Base-by-base conservation (phyloP, 2,888 invertebrate genomes). In the Aporophyla nigra region DNA sequence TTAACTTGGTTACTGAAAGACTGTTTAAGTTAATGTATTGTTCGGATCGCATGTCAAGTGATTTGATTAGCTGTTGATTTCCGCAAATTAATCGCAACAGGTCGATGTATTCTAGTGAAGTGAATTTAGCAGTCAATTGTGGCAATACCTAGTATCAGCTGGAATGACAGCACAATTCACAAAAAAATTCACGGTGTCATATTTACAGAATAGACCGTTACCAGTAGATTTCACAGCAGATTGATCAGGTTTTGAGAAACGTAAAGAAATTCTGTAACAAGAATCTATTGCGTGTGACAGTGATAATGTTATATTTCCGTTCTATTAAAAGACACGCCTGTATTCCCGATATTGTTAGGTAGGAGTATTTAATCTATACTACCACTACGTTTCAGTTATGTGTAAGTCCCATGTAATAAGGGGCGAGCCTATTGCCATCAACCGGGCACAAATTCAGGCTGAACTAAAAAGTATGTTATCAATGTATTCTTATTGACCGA, bases 401-500 rank as follows among this genome's bases (percentile, higher is more conserved):
- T 46, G 1, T 12, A 10, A 46, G 43, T 46, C 1, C 43, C 10
- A 46, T 46, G 10, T 46, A 46, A 46, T 46, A 33, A 10, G 43
- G 10, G 43, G 43, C 43, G 9, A 9, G 43, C 43, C 10, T 46
- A 12, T 46, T 46, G 43, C 10, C 5, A 46, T 46, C 43, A 46
- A 46, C 43, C 10, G 43, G 5, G 43, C 5, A 12, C 5, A 46
- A 46, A 46, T 46, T 10, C 43, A 46, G 43, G 10, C 43, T 24
- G 7, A 24, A 46, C 24, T 7, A 19, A 12, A 19, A 46, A 65
- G 19, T 0, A 19, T 24, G 24, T 46, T 65, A 65, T 65, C 65
- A 24, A 24, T 12, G 19, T 24, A 46, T 21, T 46, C 24, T 24
- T 51, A 43, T 27, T 74, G 74, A 74, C 51, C 76, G 76, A 75